Evolutionary conservation across 2,113 vertebrate genomes (phyloP).

Genomic region (Sialia sialis): DNA sequence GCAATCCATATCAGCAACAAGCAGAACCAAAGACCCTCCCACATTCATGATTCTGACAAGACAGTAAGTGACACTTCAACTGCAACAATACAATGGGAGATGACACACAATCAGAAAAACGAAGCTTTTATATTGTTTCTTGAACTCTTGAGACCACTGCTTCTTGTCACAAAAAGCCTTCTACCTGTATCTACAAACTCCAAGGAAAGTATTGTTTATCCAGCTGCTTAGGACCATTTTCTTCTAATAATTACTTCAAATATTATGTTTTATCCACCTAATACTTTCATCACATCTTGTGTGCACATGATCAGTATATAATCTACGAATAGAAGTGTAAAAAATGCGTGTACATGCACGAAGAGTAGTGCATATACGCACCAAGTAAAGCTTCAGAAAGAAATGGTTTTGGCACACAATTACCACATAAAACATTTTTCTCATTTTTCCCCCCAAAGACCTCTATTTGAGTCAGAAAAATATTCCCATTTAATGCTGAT

Average conservation of each 20-base stretch:
- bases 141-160: not conserved
- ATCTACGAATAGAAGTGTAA: rapidly evolving
- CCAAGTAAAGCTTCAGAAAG: not conserved
- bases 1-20: not conserved
- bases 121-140: not conserved
- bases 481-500: not conserved
- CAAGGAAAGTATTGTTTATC: not conserved
- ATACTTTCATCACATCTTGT: not conserved
- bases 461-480: not conserved
- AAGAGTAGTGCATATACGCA: rapidly evolving
- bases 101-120: not conserved
- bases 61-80: not conserved
- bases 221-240: not conserved
- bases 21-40: not conserved
- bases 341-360: not conserved
- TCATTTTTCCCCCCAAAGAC: not conserved
- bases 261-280: not conserved
- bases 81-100: not conserved
- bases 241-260: not conserved
- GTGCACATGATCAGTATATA: not conserved
- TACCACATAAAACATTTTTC: not conserved
- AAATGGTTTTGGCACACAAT: not conserved
- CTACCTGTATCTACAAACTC: not conserved
- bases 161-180: not conserved
- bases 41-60: not conserved